These are phyloP conservation scores for Camponotus floridanus DNA, from an alignment of 1,140 invertebrate genomes.

Conservation along the genomic window DNA sequence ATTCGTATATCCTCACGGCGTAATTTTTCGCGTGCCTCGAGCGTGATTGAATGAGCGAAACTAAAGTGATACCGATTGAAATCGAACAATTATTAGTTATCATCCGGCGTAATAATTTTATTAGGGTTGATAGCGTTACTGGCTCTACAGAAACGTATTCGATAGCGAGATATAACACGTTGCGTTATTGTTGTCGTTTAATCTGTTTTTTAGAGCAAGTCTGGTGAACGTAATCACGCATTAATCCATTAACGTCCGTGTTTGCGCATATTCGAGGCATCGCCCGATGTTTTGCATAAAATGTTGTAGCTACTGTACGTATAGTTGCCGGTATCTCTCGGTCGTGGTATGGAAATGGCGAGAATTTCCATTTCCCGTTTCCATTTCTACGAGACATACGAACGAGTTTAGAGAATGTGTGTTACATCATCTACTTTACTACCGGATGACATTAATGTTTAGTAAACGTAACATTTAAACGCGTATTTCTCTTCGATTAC, in stretches of 20 bases:
- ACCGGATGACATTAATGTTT: slow-evolving; percentile 10
- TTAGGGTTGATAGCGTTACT: slow-evolving; percentile 34
- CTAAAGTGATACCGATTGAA: slow-evolving; percentile 24
- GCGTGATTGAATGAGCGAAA: slow-evolving; percentile 37
- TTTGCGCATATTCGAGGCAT: slow-evolving; percentile 27
- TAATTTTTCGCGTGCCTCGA: slow-evolving; percentile 60
- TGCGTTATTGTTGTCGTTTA: slow-evolving; percentile 23
- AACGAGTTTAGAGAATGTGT: slow-evolving; percentile 7
- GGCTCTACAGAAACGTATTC: slow-evolving; percentile 19
- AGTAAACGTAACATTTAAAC: not conserved
- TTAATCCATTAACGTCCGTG: slow-evolving; percentile 47
- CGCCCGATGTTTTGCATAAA: slow-evolving; percentile 46
- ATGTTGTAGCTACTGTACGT: slow-evolving; percentile 9
- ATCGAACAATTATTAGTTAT: slow-evolving; percentile 24
- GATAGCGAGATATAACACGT: slow-evolving; percentile 25
- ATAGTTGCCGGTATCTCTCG: slow-evolving; percentile 1
- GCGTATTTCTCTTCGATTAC: slow-evolving; percentile 14
- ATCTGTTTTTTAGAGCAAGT: slow-evolving; percentile 31
- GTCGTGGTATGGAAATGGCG: slow-evolving; percentile 26
- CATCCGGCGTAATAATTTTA: slow-evolving; percentile 27
- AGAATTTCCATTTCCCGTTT: slow-evolving; percentile 51
- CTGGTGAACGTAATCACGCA: slow-evolving; percentile 34
- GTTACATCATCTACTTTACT: slow-evolving; percentile 23
- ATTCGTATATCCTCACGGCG: not conserved
- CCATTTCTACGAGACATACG: slow-evolving; percentile 15